Evolutionary conservation across 2,888 invertebrate species (phyloP).

Genomic region (Amphipyra tragopoginis): DNA sequence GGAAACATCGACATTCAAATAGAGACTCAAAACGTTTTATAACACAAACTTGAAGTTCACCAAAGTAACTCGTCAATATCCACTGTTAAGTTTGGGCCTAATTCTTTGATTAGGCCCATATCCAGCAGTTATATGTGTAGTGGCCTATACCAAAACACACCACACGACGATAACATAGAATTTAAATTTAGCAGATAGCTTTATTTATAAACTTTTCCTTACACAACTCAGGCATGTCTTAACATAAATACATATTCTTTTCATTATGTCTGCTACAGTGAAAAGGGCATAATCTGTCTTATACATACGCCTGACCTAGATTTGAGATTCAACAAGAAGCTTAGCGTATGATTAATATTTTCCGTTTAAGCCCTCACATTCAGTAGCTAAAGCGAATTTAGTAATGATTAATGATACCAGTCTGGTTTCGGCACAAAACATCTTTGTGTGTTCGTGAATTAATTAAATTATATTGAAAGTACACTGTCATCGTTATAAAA

Average conservation of each 20-base stretch:
- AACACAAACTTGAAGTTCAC: background rate
- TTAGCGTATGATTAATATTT: conserved; percentile 42
- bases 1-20: conserved; percentile 3
- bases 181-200: too few species aligned
- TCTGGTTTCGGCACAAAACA: conserved; percentile 34
- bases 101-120: too few species aligned
- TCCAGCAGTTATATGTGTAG: too few species aligned
- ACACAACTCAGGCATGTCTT: conserved; percentile 14
- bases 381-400: conserved; percentile 18
- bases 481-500: conserved; percentile 32
- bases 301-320: conserved; percentile 44
- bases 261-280: conserved; percentile 26
- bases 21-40: background rate
- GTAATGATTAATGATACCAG: conserved; percentile 46
- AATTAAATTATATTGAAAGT: conserved; percentile 29
- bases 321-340: conserved; percentile 37
- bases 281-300: conserved; percentile 43
- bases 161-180: too few species aligned
- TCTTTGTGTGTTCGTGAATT: conserved; percentile 26
- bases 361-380: conserved; percentile 37
- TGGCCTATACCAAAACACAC: too few species aligned
- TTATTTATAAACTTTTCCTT: conserved; percentile 2
- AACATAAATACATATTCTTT: conserved; percentile 21
- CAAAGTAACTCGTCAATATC: too few species aligned
- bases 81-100: too few species aligned